phyloP scores from a whole-genome alignment of 53 echinoderm and acorn worm species.

The Echinometra lucunter region DNA sequence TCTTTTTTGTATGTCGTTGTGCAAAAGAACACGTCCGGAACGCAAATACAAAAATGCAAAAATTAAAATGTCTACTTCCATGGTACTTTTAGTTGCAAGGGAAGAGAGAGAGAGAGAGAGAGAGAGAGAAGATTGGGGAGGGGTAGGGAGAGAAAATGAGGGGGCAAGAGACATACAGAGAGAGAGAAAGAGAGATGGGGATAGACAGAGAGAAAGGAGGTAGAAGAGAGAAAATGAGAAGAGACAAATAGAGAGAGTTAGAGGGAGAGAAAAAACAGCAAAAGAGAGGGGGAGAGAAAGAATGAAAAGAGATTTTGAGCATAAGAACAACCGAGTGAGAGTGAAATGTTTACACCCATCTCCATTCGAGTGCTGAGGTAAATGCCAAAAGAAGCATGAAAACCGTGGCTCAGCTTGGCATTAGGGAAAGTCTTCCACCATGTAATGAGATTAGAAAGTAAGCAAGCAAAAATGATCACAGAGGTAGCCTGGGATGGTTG shows the following conservation, averaged over 20 bases:
- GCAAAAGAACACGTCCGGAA: no score
- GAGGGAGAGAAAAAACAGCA: background rate
- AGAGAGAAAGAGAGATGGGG: no score
- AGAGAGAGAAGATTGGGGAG: background rate
- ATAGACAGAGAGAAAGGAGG: no score
- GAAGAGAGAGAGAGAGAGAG: background rate
- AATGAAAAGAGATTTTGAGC: no score
- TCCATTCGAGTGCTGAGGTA: conserved; percentile 12
- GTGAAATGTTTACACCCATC: conserved; percentile 28
- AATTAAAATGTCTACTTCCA: no score
- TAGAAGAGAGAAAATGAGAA: background rate
- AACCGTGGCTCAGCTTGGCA: background rate
- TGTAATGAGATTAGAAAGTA: conserved; percentile 31
- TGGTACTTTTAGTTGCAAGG: no score
- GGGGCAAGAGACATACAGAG: no score
- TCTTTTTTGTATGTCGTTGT: no score
- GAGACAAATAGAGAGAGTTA: background rate
- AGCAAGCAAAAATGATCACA: background rate
- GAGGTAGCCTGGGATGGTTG: no score
- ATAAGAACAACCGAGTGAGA: conserved; percentile 3
- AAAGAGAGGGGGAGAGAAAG: no score
- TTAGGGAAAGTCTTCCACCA: background rate
- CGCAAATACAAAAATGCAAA: no score
- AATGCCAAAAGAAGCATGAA: conserved; percentile 47
- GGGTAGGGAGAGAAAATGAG: background rate